phyloP scores from a whole-genome alignment of 2,888 invertebrate species.

The Macrosiphum euphorbiae region DNA sequence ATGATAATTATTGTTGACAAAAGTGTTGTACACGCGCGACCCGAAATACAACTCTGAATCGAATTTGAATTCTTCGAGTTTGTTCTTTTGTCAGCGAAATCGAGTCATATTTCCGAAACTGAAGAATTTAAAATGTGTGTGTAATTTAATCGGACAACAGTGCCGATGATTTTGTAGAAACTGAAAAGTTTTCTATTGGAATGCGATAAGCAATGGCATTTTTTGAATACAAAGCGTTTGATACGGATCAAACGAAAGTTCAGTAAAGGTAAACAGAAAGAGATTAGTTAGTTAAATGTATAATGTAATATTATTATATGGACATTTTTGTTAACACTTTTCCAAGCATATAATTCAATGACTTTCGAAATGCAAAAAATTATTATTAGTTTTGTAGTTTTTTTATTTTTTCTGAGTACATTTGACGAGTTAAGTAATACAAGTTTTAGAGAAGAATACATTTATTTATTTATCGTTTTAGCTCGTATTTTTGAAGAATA shows the following conservation, averaged over 20 bases:
- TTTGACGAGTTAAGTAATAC: not conserved
- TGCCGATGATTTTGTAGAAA: not conserved
- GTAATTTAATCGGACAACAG: not conserved
- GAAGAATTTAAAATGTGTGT: not conserved
- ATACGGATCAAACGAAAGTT: not conserved
- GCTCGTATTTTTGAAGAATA: not conserved
- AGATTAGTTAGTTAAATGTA: not conserved
- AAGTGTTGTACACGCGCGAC: not conserved
- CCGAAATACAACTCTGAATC: not conserved
- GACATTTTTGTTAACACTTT: not conserved
- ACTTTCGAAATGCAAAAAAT: not conserved
- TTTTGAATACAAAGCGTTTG: not conserved
- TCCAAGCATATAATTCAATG: not conserved
- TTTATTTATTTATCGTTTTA: too few species aligned
- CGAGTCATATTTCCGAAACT: not conserved
- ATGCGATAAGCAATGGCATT: not conserved
- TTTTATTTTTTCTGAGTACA: not conserved
- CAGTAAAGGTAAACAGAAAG: not conserved
- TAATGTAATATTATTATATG: not conserved
- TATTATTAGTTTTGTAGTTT: not conserved
- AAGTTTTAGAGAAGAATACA: not conserved
- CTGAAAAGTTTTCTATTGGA: not conserved
- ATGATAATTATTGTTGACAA: not conserved
- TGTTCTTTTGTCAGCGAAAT: not conserved
- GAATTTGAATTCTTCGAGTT: not conserved